Evolutionary conservation across 2,888 invertebrate genomes (phyloP).

Genomic region (Laothoe populi): DNA sequence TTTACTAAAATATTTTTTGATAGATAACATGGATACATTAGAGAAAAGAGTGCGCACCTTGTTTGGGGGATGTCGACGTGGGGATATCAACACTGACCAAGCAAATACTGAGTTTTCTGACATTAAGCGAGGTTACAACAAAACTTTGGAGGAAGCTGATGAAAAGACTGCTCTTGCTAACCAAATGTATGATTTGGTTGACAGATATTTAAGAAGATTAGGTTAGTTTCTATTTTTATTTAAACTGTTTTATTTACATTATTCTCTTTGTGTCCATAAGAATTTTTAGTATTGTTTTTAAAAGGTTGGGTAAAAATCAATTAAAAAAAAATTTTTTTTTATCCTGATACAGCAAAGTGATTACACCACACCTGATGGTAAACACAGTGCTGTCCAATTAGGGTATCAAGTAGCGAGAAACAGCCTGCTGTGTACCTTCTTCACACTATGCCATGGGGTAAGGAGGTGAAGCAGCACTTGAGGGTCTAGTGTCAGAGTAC

Average conservation of each 20-base stretch:
- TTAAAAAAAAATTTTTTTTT: too few relatives aligned
- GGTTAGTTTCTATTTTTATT: constrained; percentile 80
- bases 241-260: neutral
- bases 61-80: constrained; percentile 93
- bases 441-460: too few relatives aligned
- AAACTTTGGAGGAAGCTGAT: constrained; percentile 96
- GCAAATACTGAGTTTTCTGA: constrained; percentile 93
- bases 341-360: too few relatives aligned
- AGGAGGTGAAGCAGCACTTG: too few relatives aligned
- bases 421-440: too few relatives aligned
- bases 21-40: constrained; percentile 95
- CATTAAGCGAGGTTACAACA: constrained; percentile 94
- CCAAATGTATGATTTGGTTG: constrained; percentile 97
- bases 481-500: too few relatives aligned
- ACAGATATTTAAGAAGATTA: constrained; percentile 94
- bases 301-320: too few relatives aligned
- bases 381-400: too few relatives aligned
- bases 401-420: too few relatives aligned
- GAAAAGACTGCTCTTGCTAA: constrained; percentile 98
- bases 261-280: neutral
- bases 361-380: too few relatives aligned
- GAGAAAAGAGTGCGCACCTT: constrained; percentile 95
- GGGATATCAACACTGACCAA: constrained; percentile 88
- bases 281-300: too few relatives aligned
- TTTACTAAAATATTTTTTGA: constrained; percentile 32